A percentile compares a stretch with the other conserved stretches of the same genome.
phyloP scores from a whole-genome alignment of 2,888 invertebrate species.

The Platerodrilus igneus region DNA sequence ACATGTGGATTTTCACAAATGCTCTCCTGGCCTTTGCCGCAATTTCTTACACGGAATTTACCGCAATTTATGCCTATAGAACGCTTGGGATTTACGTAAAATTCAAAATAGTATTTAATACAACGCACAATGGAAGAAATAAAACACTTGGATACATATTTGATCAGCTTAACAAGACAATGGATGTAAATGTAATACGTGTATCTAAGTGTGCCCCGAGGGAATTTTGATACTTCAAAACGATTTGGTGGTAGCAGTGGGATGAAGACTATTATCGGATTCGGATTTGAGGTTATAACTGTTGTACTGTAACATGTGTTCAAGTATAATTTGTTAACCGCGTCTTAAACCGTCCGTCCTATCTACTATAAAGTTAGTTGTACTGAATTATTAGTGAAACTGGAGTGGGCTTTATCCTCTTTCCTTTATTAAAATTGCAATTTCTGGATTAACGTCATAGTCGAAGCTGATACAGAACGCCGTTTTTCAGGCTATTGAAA shows the following conservation, averaged over 20 bases:
- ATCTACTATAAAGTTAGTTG: slow-evolving; percentile 1
- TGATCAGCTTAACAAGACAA: slow-evolving; percentile 30
- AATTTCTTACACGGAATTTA: neutral
- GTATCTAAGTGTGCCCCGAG: slow-evolving; percentile 37
- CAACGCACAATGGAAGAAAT: slow-evolving; percentile 13
- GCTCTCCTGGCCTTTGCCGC: neutral
- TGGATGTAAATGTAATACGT: slow-evolving; percentile 29
- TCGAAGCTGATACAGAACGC: slow-evolving; percentile 8
- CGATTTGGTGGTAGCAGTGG: slow-evolving; percentile 37
- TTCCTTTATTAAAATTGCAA: slow-evolving; percentile 18
- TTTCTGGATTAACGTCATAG: too few species aligned
- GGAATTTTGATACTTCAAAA: slow-evolving; percentile 43
- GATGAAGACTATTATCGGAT: slow-evolving; percentile 45
- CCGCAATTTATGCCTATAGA: neutral
- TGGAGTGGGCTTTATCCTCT: slow-evolving; percentile 9
- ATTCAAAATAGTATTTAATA: slow-evolving; percentile 4
- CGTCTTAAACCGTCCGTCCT: neutral
- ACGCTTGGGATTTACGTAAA: neutral
- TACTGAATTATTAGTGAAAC: too few species aligned
- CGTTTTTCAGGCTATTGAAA: slow-evolving; percentile 17
- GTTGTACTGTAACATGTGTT: slow-evolving; percentile 47
- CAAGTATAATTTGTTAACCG: too few species aligned
- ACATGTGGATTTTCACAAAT: slow-evolving; percentile 17
- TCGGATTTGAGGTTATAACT: slow-evolving; percentile 43
- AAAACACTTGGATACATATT: slow-evolving; percentile 25